A percentile compares a stretch with the other conserved stretches of the same genome.
These are phyloP conservation scores for Physocephala rufipes DNA, from an alignment of 2,888 invertebrate species.

Conservation along the genomic window DNA sequence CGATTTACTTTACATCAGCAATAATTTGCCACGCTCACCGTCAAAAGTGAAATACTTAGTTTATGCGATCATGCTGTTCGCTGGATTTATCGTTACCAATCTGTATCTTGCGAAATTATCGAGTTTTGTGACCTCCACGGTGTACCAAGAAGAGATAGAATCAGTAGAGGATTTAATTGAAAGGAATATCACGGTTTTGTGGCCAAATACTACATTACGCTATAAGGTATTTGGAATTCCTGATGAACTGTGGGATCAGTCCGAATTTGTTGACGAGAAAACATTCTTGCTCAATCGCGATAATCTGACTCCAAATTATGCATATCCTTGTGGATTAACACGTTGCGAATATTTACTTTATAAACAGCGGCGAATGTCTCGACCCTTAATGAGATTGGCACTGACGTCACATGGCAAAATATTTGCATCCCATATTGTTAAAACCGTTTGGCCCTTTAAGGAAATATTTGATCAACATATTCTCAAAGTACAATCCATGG, in stretches of 20 bases:
- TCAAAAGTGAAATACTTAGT: neutral
- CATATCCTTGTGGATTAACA: conserved; percentile 38
- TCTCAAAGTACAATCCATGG: conserved; percentile 27
- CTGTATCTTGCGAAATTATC: conserved; percentile 28
- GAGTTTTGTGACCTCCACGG: conserved; percentile 30
- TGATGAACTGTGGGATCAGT: neutral
- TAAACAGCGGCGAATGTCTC: conserved; percentile 47
- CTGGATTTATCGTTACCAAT: conserved; percentile 33
- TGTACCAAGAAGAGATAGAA: conserved; percentile 31
- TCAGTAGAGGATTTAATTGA: conserved; percentile 24
- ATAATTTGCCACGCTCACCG: neutral
- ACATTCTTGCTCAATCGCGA: conserved; percentile 31
- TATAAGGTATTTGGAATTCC: neutral
- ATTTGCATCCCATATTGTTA: conserved; percentile 25
- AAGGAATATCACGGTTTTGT: conserved; percentile 22
- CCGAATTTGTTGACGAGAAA: neutral
- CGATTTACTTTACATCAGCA: conserved; percentile 20
- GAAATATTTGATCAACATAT: conserved; percentile 38
- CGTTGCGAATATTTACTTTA: conserved; percentile 46
- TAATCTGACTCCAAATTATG: conserved; percentile 38
- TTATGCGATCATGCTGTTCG: conserved; percentile 13
- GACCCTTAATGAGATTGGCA: conserved; percentile 39
- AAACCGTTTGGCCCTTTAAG: conserved; percentile 42
- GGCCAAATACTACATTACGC: neutral
- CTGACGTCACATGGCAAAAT: conserved; percentile 40